Evolutionary conservation across 2,888 invertebrate species (phyloP).

Genomic region (Apamea epomidion): DNA sequence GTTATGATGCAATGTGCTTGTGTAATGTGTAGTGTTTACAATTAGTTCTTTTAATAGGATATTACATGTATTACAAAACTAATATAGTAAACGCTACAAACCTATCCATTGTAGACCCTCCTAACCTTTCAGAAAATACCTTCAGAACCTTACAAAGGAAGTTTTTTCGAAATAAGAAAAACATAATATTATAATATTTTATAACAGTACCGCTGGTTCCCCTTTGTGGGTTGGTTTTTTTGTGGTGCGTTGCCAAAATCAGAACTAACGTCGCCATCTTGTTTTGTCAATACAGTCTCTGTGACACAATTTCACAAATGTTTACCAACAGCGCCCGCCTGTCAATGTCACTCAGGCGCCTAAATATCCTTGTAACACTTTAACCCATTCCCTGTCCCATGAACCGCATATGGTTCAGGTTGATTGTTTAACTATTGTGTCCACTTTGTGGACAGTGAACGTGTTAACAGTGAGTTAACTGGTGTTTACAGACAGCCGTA

Average conservation of each 20-base stretch:
- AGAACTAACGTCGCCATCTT: not conserved
- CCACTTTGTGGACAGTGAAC: no score
- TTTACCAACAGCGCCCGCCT: not conserved
- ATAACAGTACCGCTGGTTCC: not conserved
- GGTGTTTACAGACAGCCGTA: constrained; percentile 72
- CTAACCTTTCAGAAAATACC: no score
- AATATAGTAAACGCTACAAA: no score
- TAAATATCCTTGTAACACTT: not conserved
- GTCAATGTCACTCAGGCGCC: not conserved
- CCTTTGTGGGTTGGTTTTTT: no score
- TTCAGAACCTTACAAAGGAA: not conserved
- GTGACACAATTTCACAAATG: not conserved
- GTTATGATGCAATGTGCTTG: no score
- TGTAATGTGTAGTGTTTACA: no score
- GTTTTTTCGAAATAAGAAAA: not conserved
- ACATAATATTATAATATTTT: not conserved
- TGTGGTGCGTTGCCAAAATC: not conserved
- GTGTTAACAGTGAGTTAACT: not conserved
- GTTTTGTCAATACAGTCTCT: not conserved
- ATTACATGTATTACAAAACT: no score
- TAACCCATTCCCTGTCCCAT: no score
- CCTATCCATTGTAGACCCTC: no score
- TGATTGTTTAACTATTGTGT: no score
- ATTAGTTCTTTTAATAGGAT: no score
- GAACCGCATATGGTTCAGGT: no score